Evolutionary conservation across 2,888 invertebrate genomes (phyloP).

Genomic region (Epirrita christyi): DNA sequence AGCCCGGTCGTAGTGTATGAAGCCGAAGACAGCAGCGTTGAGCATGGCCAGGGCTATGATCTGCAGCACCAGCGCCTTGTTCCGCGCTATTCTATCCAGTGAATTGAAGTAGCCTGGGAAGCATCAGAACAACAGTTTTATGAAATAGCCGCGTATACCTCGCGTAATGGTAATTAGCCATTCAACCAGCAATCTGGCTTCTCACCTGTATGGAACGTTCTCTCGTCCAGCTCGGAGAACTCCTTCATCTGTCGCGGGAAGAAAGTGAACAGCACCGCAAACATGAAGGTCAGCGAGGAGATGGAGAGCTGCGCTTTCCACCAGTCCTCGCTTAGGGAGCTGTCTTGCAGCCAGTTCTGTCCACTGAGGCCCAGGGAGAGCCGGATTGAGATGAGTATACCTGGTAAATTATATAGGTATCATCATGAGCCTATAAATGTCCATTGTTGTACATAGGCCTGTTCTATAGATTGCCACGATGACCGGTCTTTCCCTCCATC

Average conservation of each 20-base stretch:
- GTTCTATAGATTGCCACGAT: too few relatives aligned
- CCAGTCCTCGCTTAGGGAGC: slow-evolving; percentile 63
- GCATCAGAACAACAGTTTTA: neutral
- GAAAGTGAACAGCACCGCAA: slow-evolving; percentile 64
- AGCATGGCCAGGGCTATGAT: slow-evolving; percentile 59
- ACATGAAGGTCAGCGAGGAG: slow-evolving; percentile 69
- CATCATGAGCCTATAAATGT: too few relatives aligned
- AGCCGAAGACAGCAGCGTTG: slow-evolving; percentile 62
- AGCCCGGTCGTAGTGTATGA: slow-evolving; percentile 60
- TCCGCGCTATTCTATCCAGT: slow-evolving; percentile 53
- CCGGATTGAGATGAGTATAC: slow-evolving; percentile 74
- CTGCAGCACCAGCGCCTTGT: slow-evolving; percentile 61
- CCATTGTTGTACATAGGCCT: too few relatives aligned
- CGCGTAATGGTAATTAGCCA: too few relatives aligned
- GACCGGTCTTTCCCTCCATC: too few relatives aligned
- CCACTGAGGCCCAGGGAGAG: slow-evolving; percentile 70
- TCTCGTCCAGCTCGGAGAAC: slow-evolving; percentile 34
- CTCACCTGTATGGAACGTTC: slow-evolving; percentile 13
- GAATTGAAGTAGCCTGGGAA: slow-evolving; percentile 55
- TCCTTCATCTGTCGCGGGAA: slow-evolving; percentile 63
- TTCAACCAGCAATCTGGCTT: too few relatives aligned
- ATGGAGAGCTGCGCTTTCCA: slow-evolving; percentile 70
- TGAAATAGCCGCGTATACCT: too few relatives aligned
- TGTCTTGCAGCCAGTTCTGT: slow-evolving; percentile 59
- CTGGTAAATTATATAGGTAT: slow-evolving; percentile 44